Evolutionary conservation across 2,888 invertebrate species (phyloP), one percentile per base, ranked within the genome.

Genomic region (Macrophya annulata): DNA sequence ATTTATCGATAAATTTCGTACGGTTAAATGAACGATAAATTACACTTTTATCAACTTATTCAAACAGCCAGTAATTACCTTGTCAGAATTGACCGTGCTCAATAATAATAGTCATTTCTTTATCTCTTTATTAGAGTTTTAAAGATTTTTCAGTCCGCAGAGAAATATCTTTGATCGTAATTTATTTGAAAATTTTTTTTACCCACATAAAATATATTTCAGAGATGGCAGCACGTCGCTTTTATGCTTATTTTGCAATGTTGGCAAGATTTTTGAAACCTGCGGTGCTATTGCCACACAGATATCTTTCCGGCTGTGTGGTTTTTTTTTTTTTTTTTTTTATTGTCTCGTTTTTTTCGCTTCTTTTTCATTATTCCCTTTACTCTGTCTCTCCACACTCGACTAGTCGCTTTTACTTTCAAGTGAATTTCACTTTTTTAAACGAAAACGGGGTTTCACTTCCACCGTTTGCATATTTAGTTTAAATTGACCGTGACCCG

Each of bases 401-500:
- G 62, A 86, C 10, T 76, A 81, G 71, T 72, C 86, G 87, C 88
- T 88, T 85, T 89, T 88, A 89, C 89, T 90, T 90, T 89, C 89
- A 85, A 88, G 83, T 83, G 86, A 90, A 89, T 89, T 90, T 89
- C 89, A 88, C 88, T 87, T 86, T 82, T 86, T 86, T 51, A 76
- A 85, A 86, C 76, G 85, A 88, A 88, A 89, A 83, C 68, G 15
- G 85, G 87, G 85, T 88, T 90, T 90, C 88, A 88, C 88, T 89
- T 87, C 81, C 83, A 85, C 79, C 77, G 85, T 83, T 59, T 85
- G 86, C 84, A 85, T 88, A 83, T 87, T 62, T 48, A n/a, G 74
- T 85, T 86, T 86, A 89, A 90, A 90, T 90, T 90, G 88, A 88
- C 90, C 88, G 87, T 88, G 89, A 90, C 87, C 88, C 85, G 86